Conservation (phyloP, 1,140 invertebrate genomes). For the Drosophila carrolli region DNA sequence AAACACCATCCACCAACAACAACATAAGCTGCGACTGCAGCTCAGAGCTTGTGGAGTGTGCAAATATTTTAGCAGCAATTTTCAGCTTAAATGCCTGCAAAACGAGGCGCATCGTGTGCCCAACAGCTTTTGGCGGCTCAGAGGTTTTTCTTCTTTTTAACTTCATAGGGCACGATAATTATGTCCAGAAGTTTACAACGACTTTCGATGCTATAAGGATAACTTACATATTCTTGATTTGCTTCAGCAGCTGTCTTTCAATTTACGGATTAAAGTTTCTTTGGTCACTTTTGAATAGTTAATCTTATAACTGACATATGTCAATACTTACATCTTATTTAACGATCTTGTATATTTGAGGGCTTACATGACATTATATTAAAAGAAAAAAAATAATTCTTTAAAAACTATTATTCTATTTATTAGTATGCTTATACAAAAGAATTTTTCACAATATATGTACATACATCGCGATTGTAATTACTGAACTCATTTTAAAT, state of each 20-base stretch:
- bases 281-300: background rate
- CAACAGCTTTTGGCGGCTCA: slow-evolving; percentile 51
- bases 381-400: too few species aligned
- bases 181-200: slow-evolving; percentile 1
- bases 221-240: background rate
- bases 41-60: slow-evolving; percentile 50
- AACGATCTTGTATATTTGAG: background rate
- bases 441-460: too few species aligned
- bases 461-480: background rate
- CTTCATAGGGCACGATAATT: slow-evolving; percentile 8
- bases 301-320: background rate
- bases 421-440: too few species aligned
- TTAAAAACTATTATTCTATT: too few species aligned
- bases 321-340: background rate
- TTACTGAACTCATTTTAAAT: background rate
- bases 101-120: slow-evolving; percentile 57
- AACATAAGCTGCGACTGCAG: slow-evolving; percentile 16
- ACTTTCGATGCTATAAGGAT: background rate
- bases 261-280: background rate
- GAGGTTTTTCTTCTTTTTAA: slow-evolving; percentile 19
- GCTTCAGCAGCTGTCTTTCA: background rate
- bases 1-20: slow-evolving; percentile 13
- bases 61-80: slow-evolving; percentile 80
- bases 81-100: slow-evolving; percentile 77
- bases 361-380: too few species aligned